Evolutionary conservation across 2,113 vertebrate species (phyloP).

Genomic region (Bubalus kerabau): DNA sequence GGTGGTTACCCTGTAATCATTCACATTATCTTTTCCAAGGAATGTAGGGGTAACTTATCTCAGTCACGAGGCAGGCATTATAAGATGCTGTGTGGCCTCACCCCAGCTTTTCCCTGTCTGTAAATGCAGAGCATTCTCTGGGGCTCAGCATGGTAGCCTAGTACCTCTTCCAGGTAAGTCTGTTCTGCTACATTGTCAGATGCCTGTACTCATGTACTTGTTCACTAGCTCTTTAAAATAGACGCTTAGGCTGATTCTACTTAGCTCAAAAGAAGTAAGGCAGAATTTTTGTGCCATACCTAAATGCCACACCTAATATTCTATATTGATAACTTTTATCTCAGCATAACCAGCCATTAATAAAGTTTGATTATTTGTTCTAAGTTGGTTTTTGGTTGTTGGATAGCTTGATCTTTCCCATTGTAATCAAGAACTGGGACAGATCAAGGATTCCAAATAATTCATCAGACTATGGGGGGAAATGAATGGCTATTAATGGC

Average conservation of each 20-base stretch:
- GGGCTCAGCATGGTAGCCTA: not conserved
- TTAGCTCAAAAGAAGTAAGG: not conserved
- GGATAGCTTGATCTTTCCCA: not conserved
- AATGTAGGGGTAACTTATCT: not conserved
- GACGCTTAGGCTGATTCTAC: not conserved
- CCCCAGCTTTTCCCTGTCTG: not conserved
- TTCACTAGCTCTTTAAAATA: not conserved
- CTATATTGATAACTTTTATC: not conserved
- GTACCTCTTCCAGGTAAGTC: not conserved
- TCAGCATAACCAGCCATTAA: not conserved
- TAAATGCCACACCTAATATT: not conserved
- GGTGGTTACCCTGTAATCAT: not conserved
- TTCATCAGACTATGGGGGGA: not conserved
- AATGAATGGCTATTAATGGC: not conserved
- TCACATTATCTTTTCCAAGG: not conserved
- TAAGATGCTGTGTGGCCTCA: not conserved
- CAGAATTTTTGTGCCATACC: not conserved
- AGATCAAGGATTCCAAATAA: not conserved
- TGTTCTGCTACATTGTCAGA: not conserved
- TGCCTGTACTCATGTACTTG: not conserved
- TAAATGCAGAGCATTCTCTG: rapidly evolving
- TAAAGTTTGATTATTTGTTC: not conserved
- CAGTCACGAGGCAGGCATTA: not conserved
- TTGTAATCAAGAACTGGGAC: not conserved
- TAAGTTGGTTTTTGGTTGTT: not conserved